These are phyloP conservation scores for Danio jaintianensis DNA, from an alignment of 2,797 vertebrate genomes.

Conservation along the genomic window DNA sequence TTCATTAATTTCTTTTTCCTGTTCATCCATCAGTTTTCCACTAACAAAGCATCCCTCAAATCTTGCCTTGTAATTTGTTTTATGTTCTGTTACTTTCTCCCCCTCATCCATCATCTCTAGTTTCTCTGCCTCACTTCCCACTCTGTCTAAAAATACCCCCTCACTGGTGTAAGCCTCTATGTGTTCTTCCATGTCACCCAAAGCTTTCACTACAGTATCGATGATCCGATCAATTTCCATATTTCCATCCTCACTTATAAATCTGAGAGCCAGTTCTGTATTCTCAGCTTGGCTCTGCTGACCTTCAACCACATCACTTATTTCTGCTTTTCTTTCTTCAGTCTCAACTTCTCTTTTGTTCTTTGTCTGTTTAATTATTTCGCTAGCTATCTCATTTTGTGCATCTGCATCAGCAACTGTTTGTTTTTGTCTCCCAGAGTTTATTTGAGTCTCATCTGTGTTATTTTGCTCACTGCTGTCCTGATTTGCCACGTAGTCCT, in stretches of 20 bases:
- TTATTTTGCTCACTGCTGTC: slow-evolving; percentile 2
- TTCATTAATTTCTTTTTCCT: slow-evolving; percentile 1
- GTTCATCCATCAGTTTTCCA: background rate
- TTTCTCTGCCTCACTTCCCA: background rate
- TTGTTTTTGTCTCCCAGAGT: slow-evolving; percentile 1
- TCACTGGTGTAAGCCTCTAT: slow-evolving; percentile 24
- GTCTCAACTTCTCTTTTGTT: background rate
- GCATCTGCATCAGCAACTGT: background rate
- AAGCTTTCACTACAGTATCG: slow-evolving; percentile 24
- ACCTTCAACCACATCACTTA: background rate
- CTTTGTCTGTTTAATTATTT: background rate
- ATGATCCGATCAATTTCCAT: slow-evolving; percentile 40
- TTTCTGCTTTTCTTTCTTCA: background rate
- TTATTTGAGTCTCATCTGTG: background rate
- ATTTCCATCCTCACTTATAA: slow-evolving; percentile 15
- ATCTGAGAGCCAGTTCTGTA: slow-evolving; percentile 16
- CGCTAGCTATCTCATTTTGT: slow-evolving; percentile 3
- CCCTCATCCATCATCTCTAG: slow-evolving; percentile 20
- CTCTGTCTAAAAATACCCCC: background rate
- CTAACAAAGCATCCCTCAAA: background rate
- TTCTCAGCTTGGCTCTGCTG: slow-evolving; percentile 1
- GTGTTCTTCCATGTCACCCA: slow-evolving; percentile 42
- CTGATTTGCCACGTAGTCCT: slow-evolving; percentile 4
- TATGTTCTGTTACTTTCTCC: slow-evolving; percentile 8
- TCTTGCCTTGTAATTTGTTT: background rate